Conservation (phyloP, 2,888 invertebrate species). For the Onthophagus sagittarius region DNA sequence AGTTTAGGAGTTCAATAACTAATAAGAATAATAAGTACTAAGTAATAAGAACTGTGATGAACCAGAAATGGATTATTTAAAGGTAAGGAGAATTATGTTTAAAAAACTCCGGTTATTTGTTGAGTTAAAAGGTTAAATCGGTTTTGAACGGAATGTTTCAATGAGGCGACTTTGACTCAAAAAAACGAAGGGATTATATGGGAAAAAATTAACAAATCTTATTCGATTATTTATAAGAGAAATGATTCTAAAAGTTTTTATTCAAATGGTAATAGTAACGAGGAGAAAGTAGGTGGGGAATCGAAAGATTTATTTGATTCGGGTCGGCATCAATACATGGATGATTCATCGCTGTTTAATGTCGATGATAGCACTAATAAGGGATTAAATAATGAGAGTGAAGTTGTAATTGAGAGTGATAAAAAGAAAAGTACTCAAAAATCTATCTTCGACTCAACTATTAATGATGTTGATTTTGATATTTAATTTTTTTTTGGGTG, state of each 20-base stretch:
- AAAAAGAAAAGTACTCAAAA: too few relatives aligned
- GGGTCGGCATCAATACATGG: conserved; percentile 6
- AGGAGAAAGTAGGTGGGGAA: neutral
- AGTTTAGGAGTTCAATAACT: conserved; percentile 65
- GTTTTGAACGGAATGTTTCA: conserved; percentile 38
- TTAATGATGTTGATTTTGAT: neutral
- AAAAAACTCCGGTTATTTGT: conserved; percentile 37
- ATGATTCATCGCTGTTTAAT: neutral
- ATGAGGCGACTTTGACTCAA: neutral
- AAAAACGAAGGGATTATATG: neutral
- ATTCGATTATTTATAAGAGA: too few relatives aligned
- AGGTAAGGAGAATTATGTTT: conserved; percentile 38
- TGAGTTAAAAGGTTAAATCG: conserved; percentile 44
- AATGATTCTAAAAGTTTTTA: too few relatives aligned
- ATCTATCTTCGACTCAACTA: too few relatives aligned
- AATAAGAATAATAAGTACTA: too few relatives aligned
- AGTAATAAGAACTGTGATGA: conserved; percentile 63
- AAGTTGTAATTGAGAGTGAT: too few relatives aligned
- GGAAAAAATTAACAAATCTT: neutral
- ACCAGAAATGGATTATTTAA: conserved; percentile 52
- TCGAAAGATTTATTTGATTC: neutral
- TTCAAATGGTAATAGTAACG: too few relatives aligned
- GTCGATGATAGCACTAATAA: neutral
- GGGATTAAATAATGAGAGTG: neutral
- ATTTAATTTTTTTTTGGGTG: neutral